Conservation (phyloP, 2,113 vertebrate genomes). For the Piaya cayana region DNA sequence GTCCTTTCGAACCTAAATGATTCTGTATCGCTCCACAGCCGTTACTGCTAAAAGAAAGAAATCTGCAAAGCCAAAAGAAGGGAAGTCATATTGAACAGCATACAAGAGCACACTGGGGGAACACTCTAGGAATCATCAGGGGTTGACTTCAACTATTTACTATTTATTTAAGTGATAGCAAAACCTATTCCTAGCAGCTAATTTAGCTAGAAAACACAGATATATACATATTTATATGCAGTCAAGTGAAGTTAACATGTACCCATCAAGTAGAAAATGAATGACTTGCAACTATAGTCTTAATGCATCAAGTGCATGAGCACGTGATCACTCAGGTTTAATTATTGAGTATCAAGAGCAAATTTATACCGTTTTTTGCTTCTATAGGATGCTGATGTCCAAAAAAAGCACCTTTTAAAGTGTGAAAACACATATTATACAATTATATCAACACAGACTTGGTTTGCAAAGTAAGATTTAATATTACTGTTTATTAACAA, state of each 20-base stretch:
- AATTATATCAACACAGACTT: neutral
- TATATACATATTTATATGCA: neutral
- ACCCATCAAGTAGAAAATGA: neutral
- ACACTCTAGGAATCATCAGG: neutral
- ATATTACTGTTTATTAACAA: neutral
- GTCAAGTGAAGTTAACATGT: neutral
- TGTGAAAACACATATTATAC: neutral
- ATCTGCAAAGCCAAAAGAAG: neutral
- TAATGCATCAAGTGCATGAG: neutral
- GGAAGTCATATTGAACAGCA: neutral
- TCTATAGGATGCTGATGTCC: neutral
- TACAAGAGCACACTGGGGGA: neutral
- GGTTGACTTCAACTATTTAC: neutral
- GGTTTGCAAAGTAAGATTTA: neutral
- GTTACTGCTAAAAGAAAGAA: neutral
- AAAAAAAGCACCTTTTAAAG: neutral
- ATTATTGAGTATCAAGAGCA: neutral
- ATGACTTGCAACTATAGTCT: neutral
- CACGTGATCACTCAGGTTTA: neutral
- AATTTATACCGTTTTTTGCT: neutral
- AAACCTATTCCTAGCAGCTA: neutral
- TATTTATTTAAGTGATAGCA: neutral
- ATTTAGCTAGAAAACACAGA: neutral
- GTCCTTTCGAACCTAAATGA: too few species aligned
- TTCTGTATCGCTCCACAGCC: neutral